A percentile compares a stretch with the other conserved stretches of the same genome.
Conservation (phyloP, 2,113 vertebrate genomes). For the Camelus dromedarius region DNA sequence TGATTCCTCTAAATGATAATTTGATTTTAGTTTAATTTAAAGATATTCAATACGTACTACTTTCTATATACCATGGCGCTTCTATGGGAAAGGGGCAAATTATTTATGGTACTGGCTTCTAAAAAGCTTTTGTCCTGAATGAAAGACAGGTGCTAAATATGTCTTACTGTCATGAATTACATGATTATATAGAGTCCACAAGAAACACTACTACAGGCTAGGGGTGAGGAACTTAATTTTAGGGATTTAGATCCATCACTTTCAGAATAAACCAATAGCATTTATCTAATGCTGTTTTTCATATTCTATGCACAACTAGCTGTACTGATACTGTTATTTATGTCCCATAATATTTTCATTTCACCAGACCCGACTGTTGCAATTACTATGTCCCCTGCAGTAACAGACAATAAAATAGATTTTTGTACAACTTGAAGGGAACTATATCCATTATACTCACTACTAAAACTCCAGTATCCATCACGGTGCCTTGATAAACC, state of each 20-base stretch:
- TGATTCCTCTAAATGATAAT: not conserved
- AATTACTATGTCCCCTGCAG: not conserved
- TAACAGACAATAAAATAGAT: not conserved
- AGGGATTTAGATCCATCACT: not conserved
- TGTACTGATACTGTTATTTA: not conserved
- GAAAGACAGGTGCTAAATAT: not conserved
- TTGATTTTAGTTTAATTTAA: slow-evolving; percentile 34
- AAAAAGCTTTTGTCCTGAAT: not conserved
- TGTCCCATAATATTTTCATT: not conserved
- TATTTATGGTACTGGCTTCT: not conserved
- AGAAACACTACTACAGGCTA: not conserved
- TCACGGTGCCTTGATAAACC: not conserved
- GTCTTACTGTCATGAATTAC: not conserved
- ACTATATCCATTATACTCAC: not conserved
- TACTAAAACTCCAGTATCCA: not conserved
- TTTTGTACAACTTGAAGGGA: not conserved
- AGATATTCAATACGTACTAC: not conserved
- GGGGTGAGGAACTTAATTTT: not conserved
- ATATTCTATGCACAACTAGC: not conserved
- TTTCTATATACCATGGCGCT: not conserved
- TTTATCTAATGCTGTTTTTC: not conserved
- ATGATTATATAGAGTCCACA: not conserved
- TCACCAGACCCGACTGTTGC: not conserved
- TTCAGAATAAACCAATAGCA: slow-evolving; percentile 6
- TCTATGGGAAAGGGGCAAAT: not conserved